Conservation (phyloP, 2,888 invertebrate species). For the Aspidapion aeneum region DNA sequence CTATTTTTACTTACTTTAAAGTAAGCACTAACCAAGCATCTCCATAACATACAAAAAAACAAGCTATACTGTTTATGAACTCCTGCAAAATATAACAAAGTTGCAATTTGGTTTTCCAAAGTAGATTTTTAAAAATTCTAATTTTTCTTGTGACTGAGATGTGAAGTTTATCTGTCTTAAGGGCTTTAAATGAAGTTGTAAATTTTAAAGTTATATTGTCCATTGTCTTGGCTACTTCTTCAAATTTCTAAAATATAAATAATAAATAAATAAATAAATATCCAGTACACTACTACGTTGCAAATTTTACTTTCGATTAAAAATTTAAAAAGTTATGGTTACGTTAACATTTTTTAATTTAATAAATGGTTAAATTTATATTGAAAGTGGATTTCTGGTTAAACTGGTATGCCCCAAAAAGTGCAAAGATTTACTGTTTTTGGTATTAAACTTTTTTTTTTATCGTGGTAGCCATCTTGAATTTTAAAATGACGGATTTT, state of each 20-base stretch:
- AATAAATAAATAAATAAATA: background rate
- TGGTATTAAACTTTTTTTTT: too few species aligned
- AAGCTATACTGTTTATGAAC: conserved; percentile 54
- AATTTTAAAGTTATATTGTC: conserved; percentile 53
- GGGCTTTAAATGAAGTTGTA: conserved; percentile 52
- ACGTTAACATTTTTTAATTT: too few species aligned
- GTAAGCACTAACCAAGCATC: conserved; percentile 56
- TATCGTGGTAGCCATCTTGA: too few species aligned
- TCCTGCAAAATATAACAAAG: conserved; percentile 54
- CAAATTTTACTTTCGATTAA: too few species aligned
- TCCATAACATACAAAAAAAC: conserved; percentile 56
- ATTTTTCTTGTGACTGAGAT: conserved; percentile 45
- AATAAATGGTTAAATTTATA: conserved; percentile 1
- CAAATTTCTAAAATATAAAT: conserved; percentile 54
- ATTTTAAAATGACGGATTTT: too few species aligned
- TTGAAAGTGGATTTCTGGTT: too few species aligned
- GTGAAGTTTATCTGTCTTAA: conserved; percentile 43
- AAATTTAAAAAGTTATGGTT: too few species aligned
- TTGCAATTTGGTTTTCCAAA: conserved; percentile 55
- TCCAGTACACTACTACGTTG: too few species aligned
- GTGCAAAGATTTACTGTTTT: too few species aligned
- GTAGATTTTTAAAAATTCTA: conserved; percentile 51
- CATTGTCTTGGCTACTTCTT: conserved; percentile 55
- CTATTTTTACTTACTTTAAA: conserved; percentile 57
- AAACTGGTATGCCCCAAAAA: too few species aligned